Evolutionary conservation across 92 coral and sea anemone species (phyloP), one percentile per base, ranked within the genome.

Genomic region (Heliopora coerulea): DNA sequence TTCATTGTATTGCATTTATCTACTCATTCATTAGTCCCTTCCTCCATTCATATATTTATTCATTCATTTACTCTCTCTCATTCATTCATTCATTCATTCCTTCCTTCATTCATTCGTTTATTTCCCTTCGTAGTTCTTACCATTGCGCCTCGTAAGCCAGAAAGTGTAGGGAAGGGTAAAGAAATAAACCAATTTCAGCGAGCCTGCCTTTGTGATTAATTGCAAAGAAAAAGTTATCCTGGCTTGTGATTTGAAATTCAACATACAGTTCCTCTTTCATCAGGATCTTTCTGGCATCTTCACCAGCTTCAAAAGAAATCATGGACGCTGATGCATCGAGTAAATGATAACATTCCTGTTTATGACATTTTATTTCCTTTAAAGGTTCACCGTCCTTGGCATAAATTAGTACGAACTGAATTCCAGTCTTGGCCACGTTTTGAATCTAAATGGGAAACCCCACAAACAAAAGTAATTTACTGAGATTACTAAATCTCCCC

Each of bases 91-190:
- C n/a, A n/a, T n/a, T n/a, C n/a, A n/a, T n/a, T n/a, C n/a, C n/a
- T n/a, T n/a, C n/a, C n/a, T n/a, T n/a, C n/a, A n/a, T n/a, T n/a
- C n/a, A n/a, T n/a, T n/a, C n/a, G n/a, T n/a, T n/a, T n/a, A n/a
- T n/a, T n/a, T n/a, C n/a, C n/a, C n/a, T n/a, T n/a, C n/a, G n/a
- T n/a, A 29, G 20, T 6, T 28, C 80, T 89, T 74, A 93, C 98
- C 98, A 93, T 56, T 86, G 91, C 17, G 98, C 98, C 82, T 93
- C 98, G 54, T 90, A 93, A 25, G 97, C 98, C 78, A 93, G 72
- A 49, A 93, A 93, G 67, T 88, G 85, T 85, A 93, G 79, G 31
- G 98, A 93, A 0, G 98, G 96, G 62, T 77, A 93, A 37, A 93
- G 83, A 82, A 93, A 90, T 75, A 90, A 49, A 37, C 98, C 98